Evolutionary conservation across 2,888 invertebrate genomes (phyloP).

Genomic region (Drosophila demipolita): DNA sequence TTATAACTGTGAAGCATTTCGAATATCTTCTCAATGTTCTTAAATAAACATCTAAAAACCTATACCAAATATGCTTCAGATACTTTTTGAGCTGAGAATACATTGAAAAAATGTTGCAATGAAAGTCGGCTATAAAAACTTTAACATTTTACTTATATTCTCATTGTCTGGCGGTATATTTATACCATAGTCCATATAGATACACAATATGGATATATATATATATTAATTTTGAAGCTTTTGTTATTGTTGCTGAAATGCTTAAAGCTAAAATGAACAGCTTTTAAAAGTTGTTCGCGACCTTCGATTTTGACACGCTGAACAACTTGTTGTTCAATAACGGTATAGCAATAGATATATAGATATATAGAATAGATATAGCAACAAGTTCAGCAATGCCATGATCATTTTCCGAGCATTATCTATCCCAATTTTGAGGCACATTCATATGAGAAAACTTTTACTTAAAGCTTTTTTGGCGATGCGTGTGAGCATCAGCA

Average conservation of each 20-base stretch:
- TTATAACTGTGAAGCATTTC: neutral
- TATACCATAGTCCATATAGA: conserved; percentile 5
- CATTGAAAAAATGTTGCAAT: neutral
- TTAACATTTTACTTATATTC: neutral
- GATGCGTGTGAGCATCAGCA: neutral
- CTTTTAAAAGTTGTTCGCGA: conserved; percentile 24
- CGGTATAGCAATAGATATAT: too few species aligned
- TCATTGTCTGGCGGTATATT: neutral
- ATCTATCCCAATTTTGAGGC: neutral
- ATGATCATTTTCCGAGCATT: neutral
- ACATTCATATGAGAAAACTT: conserved; percentile 6
- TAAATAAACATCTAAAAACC: neutral
- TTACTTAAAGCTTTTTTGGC: conserved; percentile 3
- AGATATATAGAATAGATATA: conserved; percentile 3
- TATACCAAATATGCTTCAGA: neutral
- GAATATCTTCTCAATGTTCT: neutral
- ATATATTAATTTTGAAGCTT: conserved; percentile 10
- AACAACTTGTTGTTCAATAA: conserved; percentile 9
- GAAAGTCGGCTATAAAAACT: neutral
- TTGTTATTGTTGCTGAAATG: conserved; percentile 15
- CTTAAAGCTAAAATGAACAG: neutral
- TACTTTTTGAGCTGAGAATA: neutral
- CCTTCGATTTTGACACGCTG: conserved; percentile 21
- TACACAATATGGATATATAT: neutral
- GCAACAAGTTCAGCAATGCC: conserved; percentile 10